Conservation (phyloP, 1,140 invertebrate genomes). For the Hylyphantes graminicola region DNA sequence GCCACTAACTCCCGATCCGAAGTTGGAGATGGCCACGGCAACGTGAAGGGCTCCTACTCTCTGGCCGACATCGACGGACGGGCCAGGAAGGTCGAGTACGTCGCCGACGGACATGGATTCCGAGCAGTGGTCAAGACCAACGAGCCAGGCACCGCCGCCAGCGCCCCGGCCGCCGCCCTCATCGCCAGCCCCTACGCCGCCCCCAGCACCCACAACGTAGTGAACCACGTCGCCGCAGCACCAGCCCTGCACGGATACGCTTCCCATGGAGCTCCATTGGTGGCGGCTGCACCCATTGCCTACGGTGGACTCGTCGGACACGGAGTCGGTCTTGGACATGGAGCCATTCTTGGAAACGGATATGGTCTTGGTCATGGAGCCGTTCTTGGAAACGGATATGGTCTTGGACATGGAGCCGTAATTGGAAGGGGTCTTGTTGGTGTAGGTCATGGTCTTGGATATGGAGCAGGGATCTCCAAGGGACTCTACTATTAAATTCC, state of each 20-base stretch:
- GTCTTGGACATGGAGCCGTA: background rate
- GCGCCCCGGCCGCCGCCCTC: too few relatives aligned
- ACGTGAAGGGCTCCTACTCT: too few relatives aligned
- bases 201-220: background rate
- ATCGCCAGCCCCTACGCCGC: background rate
- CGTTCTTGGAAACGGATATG: background rate
- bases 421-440: background rate
- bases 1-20: too few relatives aligned
- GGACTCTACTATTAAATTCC: background rate
- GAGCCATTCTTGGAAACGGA: background rate
- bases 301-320: conserved; percentile 1
- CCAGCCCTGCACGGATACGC: background rate
- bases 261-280: background rate
- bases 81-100: too few relatives aligned
- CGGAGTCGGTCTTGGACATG: background rate
- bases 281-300: background rate
- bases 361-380: background rate
- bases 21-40: too few relatives aligned
- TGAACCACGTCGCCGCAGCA: background rate
- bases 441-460: background rate
- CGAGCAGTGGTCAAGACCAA: too few relatives aligned
- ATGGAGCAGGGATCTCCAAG: background rate
- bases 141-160: too few relatives aligned
- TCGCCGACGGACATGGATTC: too few relatives aligned
- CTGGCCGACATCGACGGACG: too few relatives aligned